Conservation (phyloP, 2,797 vertebrate genomes). For the Anas capensis region DNA sequence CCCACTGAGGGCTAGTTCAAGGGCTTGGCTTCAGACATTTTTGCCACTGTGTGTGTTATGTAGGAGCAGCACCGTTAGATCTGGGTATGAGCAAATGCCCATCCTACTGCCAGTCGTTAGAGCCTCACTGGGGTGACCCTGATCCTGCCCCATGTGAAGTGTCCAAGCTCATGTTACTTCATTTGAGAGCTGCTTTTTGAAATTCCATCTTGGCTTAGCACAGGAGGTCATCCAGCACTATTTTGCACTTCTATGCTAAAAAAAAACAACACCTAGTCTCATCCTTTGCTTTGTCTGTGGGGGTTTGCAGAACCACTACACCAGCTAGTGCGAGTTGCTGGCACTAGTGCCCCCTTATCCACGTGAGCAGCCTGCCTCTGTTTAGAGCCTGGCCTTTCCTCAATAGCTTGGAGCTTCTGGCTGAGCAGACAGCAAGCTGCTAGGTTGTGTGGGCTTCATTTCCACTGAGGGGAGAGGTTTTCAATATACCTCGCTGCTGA, state of each 20-base stretch:
- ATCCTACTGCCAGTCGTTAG: too few relatives aligned
- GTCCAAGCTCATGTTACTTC: background rate
- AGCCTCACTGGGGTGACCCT: background rate
- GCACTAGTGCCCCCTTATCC: background rate
- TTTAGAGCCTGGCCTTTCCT: background rate
- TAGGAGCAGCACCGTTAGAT: background rate
- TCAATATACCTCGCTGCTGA: background rate
- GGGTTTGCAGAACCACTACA: too few relatives aligned
- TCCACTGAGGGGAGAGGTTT: background rate
- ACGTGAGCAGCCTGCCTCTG: background rate
- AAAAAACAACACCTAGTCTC: background rate
- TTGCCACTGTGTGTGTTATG: background rate
- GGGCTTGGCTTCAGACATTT: background rate
- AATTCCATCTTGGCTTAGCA: background rate
- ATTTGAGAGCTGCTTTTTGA: background rate
- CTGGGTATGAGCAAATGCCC: background rate
- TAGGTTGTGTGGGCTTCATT: background rate
- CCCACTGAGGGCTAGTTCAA: background rate
- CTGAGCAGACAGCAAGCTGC: background rate
- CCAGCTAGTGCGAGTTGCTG: background rate
- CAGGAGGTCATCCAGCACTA: background rate
- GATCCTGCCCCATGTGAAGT: background rate
- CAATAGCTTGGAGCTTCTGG: background rate
- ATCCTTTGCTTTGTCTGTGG: background rate
- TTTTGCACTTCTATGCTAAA: background rate